phyloP scores from a whole-genome alignment of 2,113 vertebrate species.

The Pangasianodon gigas region DNA sequence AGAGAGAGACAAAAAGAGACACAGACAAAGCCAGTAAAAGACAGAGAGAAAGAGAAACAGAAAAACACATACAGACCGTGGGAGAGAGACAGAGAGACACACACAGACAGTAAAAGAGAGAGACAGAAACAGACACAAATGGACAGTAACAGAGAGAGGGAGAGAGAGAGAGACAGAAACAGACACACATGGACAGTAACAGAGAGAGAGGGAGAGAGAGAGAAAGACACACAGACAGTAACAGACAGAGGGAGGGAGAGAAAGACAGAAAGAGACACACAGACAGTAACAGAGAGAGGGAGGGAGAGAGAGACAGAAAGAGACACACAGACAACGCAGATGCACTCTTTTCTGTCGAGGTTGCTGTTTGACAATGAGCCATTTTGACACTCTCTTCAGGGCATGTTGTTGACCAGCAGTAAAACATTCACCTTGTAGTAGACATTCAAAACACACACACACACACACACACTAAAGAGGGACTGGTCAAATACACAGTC shows the following conservation, averaged over 20 bases:
- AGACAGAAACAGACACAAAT: no score
- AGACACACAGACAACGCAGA: not conserved
- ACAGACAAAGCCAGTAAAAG: not conserved
- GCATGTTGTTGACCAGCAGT: not conserved
- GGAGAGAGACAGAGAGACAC: no score
- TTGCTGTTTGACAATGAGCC: not conserved
- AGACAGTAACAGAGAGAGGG: not conserved
- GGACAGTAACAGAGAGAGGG: not conserved
- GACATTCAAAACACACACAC: not conserved
- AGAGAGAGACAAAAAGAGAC: no score
- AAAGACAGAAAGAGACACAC: not conserved
- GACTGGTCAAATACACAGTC: not conserved
- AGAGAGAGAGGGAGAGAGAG: not conserved
- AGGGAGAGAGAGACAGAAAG: not conserved
- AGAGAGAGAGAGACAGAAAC: no score
- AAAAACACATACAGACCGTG: no score
- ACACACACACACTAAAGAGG: not conserved
- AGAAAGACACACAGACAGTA: no score
- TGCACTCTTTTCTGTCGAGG: not conserved
- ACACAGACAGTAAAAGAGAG: no score
- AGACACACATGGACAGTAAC: not conserved
- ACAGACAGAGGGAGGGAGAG: not conserved
- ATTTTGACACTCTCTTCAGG: constrained; percentile 6
- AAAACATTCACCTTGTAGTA: not conserved
- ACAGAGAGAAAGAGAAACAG: not conserved